A percentile compares a stretch with the other conserved stretches of the same genome.
Conservation (phyloP, 2,113 vertebrate genomes). For the Dunckerocampus dactyliophorus region DNA sequence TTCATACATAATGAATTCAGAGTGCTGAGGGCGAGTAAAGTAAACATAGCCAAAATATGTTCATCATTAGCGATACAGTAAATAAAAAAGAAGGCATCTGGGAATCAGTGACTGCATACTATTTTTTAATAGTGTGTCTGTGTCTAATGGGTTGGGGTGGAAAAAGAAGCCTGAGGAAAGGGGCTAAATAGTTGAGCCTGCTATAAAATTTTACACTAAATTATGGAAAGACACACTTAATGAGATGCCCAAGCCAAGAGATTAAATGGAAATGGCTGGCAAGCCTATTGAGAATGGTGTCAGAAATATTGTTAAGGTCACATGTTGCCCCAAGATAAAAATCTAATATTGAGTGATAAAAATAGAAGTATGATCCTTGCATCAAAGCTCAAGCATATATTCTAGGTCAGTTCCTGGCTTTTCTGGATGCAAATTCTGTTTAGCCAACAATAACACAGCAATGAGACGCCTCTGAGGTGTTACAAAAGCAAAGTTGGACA, state of each 20-base stretch:
- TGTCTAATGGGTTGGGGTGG: constrained; percentile 44
- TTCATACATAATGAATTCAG: constrained; percentile 43
- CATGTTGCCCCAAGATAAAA: constrained; percentile 19
- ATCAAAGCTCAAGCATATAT: constrained; percentile 17
- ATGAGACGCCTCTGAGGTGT: constrained; percentile 53
- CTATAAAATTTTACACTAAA: constrained; percentile 28
- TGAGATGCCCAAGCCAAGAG: constrained; percentile 30
- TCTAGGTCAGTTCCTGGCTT: constrained; percentile 34
- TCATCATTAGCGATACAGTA: constrained; percentile 28
- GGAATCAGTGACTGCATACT: constrained; percentile 17
- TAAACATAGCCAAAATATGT: constrained; percentile 40
- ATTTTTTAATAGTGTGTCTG: constrained; percentile 23
- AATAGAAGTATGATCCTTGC: constrained; percentile 11
- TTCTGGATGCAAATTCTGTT: constrained; percentile 35
- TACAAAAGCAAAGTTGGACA: constrained; percentile 51
- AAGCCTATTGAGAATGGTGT: constrained; percentile 34
- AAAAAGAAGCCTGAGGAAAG: constrained; percentile 36
- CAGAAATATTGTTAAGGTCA: constrained; percentile 41
- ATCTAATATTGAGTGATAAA: constrained; percentile 20
- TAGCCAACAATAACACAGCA: constrained; percentile 50
- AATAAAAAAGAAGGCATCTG: constrained; percentile 29
- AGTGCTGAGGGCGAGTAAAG: constrained; percentile 45
- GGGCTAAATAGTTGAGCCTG: constrained; percentile 18
- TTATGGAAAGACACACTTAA: constrained; percentile 39
- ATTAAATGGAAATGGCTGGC: constrained; percentile 34